phyloP scores from a whole-genome alignment of 2,797 vertebrate genomes.

The Anisognathus igniventris region DNA sequence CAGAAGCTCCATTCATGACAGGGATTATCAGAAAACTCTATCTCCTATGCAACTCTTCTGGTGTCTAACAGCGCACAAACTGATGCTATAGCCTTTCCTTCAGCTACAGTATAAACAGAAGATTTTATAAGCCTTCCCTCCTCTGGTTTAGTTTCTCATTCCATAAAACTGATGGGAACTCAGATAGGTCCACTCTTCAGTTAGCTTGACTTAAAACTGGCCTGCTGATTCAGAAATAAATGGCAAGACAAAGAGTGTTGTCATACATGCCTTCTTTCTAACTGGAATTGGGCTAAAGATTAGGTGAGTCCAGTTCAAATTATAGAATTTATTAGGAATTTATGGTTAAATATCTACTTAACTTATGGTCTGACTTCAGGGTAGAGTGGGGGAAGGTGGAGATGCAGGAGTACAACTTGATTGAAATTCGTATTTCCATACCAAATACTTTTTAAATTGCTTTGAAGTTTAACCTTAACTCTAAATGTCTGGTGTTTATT shows the following conservation, averaged over 20 bases:
- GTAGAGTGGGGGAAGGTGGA: fast-evolving
- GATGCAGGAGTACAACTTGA: fast-evolving
- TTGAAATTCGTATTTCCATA: background rate
- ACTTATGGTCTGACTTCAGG: background rate
- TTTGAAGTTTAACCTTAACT: background rate
- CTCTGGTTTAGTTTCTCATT: background rate
- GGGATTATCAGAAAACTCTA: background rate
- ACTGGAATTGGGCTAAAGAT: background rate
- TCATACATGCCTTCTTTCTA: background rate
- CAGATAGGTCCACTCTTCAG: background rate
- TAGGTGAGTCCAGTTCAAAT: background rate
- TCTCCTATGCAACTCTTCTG: background rate
- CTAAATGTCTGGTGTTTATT: background rate
- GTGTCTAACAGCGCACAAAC: background rate
- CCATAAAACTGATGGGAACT: background rate
- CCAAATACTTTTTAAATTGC: background rate
- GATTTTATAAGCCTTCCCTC: background rate
- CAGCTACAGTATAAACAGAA: background rate
- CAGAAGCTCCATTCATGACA: background rate
- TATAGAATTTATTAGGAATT: background rate
- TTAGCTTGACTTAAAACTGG: background rate
- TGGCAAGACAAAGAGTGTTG: background rate
- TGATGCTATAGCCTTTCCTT: background rate
- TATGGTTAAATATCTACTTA: background rate
- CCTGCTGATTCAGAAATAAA: background rate